phyloP scores from a whole-genome alignment of 2,797 vertebrate genomes.

The Chanos chanos region DNA sequence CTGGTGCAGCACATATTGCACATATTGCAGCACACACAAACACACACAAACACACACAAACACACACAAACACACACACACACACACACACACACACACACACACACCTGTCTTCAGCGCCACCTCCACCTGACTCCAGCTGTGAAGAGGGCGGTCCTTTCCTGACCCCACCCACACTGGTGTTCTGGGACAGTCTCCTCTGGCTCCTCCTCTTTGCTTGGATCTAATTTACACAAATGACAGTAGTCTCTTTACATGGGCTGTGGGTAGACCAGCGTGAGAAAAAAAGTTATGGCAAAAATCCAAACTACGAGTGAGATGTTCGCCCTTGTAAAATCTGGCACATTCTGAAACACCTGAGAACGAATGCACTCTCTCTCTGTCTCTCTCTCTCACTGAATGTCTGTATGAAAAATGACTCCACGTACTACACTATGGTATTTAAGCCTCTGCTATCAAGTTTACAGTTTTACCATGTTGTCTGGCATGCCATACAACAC shows the following conservation, averaged over 20 bases:
- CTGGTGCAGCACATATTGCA: too few relatives aligned
- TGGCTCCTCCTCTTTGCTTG: conserved; percentile 52
- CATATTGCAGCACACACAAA: too few relatives aligned
- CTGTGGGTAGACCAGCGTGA: too few relatives aligned
- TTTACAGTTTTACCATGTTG: too few relatives aligned
- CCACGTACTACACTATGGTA: too few relatives aligned
- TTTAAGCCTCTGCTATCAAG: too few relatives aligned
- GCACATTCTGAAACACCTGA: too few relatives aligned
- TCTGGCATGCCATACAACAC: too few relatives aligned
- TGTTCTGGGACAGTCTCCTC: conserved; percentile 36
- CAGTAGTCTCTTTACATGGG: neutral
- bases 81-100: neutral
- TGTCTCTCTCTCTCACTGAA: neutral
- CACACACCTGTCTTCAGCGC: conserved; percentile 48
- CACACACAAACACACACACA: neutral
- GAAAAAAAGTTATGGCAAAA: too few relatives aligned
- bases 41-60: neutral
- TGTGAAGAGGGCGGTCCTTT: conserved; percentile 29
- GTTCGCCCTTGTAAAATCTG: too few relatives aligned
- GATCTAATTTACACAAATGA: conserved; percentile 12
- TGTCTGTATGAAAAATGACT: conserved; percentile 5
- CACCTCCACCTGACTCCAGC: conserved; percentile 31
- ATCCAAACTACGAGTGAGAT: too few relatives aligned
- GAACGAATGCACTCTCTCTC: too few relatives aligned
- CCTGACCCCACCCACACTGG: conserved; percentile 5